These are phyloP conservation scores for Priocnemis perturbator DNA, from an alignment of 2,888 invertebrate genomes.

Conservation along the genomic window DNA sequence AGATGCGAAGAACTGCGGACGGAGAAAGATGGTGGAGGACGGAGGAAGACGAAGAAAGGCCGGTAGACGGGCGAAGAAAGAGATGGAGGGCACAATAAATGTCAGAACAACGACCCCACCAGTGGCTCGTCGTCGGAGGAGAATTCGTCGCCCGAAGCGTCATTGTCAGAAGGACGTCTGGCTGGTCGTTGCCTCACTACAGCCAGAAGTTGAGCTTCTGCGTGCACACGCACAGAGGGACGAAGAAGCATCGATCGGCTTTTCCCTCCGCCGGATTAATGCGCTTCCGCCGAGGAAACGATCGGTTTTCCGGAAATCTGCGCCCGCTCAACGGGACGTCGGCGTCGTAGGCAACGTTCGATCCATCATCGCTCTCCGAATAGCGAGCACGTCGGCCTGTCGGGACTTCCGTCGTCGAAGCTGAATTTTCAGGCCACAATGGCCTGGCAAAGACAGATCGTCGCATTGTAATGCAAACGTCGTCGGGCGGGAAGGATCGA, in stretches of 20 bases:
- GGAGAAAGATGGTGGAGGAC: slow-evolving; percentile 12
- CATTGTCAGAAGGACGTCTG: slow-evolving; percentile 11
- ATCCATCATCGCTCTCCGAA: slow-evolving; percentile 21
- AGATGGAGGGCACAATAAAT: slow-evolving; percentile 47
- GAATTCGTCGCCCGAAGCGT: slow-evolving; percentile 26
- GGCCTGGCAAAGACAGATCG: slow-evolving; percentile 19
- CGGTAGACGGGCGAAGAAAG: background rate
- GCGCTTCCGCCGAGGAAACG: slow-evolving; percentile 5
- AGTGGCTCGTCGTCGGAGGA: slow-evolving; percentile 28
- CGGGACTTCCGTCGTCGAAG: background rate
- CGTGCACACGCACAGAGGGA: background rate
- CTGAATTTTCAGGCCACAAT: slow-evolving; percentile 31
- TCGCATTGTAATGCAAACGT: slow-evolving; percentile 30
- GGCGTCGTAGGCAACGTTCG: background rate
- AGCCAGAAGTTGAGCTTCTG: background rate
- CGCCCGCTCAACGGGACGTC: background rate
- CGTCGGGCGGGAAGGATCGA: slow-evolving; percentile 30
- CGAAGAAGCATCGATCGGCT: background rate
- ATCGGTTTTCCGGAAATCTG: slow-evolving; percentile 12
- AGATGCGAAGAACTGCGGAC: slow-evolving; percentile 2
- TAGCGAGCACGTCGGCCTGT: no score
- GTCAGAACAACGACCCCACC: slow-evolving; percentile 57
- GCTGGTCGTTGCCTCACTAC: background rate
- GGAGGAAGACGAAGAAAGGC: slow-evolving; percentile 15
- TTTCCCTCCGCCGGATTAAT: slow-evolving; percentile 8